Evolutionary conservation across 2,797 vertebrate genomes (phyloP), one percentile per base, ranked within the genome.

Genomic region (Paguma larvata): DNA sequence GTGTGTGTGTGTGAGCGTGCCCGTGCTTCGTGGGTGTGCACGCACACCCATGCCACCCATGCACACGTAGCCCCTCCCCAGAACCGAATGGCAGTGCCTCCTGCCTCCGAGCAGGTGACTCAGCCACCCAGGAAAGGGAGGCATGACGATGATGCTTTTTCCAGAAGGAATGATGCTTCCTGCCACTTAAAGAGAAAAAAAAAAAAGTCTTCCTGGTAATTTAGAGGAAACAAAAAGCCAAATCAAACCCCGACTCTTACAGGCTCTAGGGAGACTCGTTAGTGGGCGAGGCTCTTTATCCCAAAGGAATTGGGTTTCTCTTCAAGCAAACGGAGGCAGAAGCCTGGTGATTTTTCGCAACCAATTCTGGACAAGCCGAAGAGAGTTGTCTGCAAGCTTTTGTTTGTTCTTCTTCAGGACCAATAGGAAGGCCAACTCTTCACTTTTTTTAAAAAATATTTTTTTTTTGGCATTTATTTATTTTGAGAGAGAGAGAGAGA

Each of bases 221-320:
- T 63, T 59, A 41, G 48, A 90, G 84, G 79, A 38, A 72, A 41
- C 85, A 83, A 92, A 95, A 85, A 84, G 90, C 38, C 79, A 86
- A 97, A 90, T 65, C 85, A 56, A 62, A n/a, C 14, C 73, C 83
- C 63, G 62, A 94, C 95, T 85, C 62, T 67, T 87, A 67, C 14
- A 38, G 96, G 95, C 97, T 96, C 65, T 62, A 19, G n/a, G 70
- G 96, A 97, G 97, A 93, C 87, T 91, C 85, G 73, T 97, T 97
- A 86, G 77, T 53, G 85, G 95, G 94, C 96, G 86, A 95, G 91
- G 95, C 89, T 44, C 97, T 98, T 98, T 97, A 96, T 94, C 85
- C 79, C 77, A 88, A 91, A 95, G 96, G 75, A 97, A 96, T 89
- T 95, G 94, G 96, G 88, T 97, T 98, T 98, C 85, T 95, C 97